Base-by-base conservation (phyloP, 2,888 invertebrate genomes). In the Parnassius orleans region DNA sequence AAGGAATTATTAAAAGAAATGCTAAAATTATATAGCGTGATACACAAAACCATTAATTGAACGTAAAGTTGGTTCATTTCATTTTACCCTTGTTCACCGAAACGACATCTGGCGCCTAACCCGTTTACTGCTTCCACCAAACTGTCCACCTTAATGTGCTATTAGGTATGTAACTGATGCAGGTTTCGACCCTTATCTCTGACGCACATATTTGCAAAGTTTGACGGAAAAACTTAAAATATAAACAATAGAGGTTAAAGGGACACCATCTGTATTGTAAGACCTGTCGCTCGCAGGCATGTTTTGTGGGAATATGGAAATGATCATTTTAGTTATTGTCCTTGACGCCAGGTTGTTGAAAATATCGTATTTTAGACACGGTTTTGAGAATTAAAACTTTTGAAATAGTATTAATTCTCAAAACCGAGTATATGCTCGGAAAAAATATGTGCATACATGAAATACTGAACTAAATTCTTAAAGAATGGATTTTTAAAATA, bases 111-210 rank as follows among this genome's bases (percentile, higher is more conserved):
- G 78, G 70, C 65, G 71, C 68, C 66, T 66, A 64, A 68, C 72
- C 71, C 72, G 66, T 68, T 70, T 67, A 68, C 72, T 67, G 69
- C 72, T 74, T 9, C 58, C 14, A 54, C 72, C 71, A 78, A 83
- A 76, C 72, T 74, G 72, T 79, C 78, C 81, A 80, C 83, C 81
- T 78, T 87, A 87, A 88, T 87, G 84, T 83, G 79, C 84, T 86
- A 88, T 89, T 87, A 89, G 76, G 69, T 67, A 59, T 56, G 63
- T 65, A 67, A 66, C 68, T 80, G 83, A 86, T 87, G 84, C 87
- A 87, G 87, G 86, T 88, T 78, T 76, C 75, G 80, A 87, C 89
- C 87, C 87, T 84, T 84, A 84, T 87, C 84, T 81, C 77, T 68
- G 72, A 71, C 71, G 75, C 78, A 79, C 80, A 82, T 86, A 84